Base-by-base conservation (phyloP, 2,113 vertebrate genomes). In the Ictalurus furcatus region DNA sequence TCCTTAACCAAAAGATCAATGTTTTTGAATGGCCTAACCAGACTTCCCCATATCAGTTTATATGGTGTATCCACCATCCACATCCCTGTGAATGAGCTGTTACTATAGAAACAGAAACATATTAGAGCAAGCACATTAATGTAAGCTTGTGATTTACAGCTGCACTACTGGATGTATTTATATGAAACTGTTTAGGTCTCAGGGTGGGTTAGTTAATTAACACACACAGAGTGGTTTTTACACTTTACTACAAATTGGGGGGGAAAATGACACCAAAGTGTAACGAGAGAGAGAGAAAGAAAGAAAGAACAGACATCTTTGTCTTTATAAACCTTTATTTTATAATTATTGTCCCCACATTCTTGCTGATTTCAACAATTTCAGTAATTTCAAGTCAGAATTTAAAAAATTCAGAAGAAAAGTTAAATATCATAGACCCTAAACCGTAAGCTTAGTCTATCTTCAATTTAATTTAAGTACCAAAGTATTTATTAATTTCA, bases 401-500 rank as follows among this genome's bases (percentile, higher is more conserved):
- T 78, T 78, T 25, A 56, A 9, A 54, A 13, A 84, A 63, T 37
- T 58, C 17, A 59, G 8, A 59, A 30, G 16, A 52, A 81, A 58
- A 7, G 6, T 63, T 44, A 81, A 81, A 81, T 81, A 56, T 28
- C 1, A 48, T 23, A 56, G 2, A 54, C 34, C 81, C 34, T 8
- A 44, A 84, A 37, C 58, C 58, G 14, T 40, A 13, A 14, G 25
- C 6, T 34, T 40, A 21, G 16, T 63, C 6, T 11, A 16, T 19
- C 40, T 78, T 58, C 14, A 37, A 82, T 25, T 59, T 16, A 37
- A 54, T 37, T 34, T 37, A 82, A 40, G 81, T 84, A 63, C 81
- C 58, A 84, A 5, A 84, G 58, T 83, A 83, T 59, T 37, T 83
- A 23, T 84, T 84, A 12, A 84, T 63, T 44, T 84, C 81, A 44